phyloP scores from a whole-genome alignment of 2,888 invertebrate species.

The Pandemis cinnamomeana region DNA sequence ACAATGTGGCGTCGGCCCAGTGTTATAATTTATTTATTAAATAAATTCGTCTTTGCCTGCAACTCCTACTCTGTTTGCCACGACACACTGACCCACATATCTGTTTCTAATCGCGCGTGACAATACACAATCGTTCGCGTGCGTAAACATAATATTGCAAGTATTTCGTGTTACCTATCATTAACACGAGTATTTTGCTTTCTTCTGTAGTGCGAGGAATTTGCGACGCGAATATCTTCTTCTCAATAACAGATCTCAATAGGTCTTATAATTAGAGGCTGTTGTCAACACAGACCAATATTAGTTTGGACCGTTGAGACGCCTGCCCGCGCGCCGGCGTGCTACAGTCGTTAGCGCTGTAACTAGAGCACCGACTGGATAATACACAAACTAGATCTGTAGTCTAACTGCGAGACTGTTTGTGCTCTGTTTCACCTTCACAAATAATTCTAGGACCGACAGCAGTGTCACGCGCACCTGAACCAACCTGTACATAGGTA shows the following conservation, averaged over 20 bases:
- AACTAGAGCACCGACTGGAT: constrained; percentile 70
- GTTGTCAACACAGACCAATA: constrained; percentile 23
- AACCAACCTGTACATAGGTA: neutral
- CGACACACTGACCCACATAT: constrained; percentile 73
- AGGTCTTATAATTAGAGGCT: constrained; percentile 26
- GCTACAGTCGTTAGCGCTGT: constrained; percentile 59
- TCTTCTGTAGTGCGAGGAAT: constrained; percentile 43
- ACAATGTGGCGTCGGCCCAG: constrained; percentile 16
- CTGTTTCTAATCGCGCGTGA: constrained; percentile 70
- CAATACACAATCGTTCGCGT: constrained; percentile 63
- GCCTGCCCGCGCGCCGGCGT: constrained; percentile 44
- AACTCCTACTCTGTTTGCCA: constrained; percentile 48
- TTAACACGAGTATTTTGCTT: constrained; percentile 47
- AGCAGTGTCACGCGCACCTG: constrained; percentile 8
- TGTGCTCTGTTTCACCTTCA: constrained; percentile 75
- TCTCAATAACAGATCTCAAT: constrained; percentile 25
- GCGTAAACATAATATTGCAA: constrained; percentile 55
- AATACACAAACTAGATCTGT: constrained; percentile 58
- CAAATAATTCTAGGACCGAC: constrained; percentile 51
- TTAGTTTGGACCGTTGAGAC: constrained; percentile 24
- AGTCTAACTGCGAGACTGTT: constrained; percentile 56
- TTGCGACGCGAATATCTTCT: constrained; percentile 19
- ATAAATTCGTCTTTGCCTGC: constrained; percentile 40
- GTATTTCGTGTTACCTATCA: constrained; percentile 47
- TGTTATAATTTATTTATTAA: constrained; percentile 32